Evolutionary conservation across 2,797 vertebrate species (phyloP).

Genomic region (Tokudaia muenninki): DNA sequence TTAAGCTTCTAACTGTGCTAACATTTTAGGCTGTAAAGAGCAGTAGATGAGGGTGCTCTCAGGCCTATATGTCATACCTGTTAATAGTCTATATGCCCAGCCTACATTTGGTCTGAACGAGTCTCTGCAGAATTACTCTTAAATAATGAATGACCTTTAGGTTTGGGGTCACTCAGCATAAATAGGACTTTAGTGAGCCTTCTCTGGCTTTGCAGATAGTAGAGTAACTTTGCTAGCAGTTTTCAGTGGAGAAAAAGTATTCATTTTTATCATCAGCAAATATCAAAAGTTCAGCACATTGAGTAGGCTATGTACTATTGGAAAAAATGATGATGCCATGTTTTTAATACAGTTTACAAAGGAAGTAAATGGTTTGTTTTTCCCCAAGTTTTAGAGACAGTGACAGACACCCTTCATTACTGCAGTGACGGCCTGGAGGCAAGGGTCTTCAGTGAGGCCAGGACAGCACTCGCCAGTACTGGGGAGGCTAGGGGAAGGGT

Average conservation of each 20-base stretch:
- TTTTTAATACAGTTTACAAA: slow-evolving; percentile 36
- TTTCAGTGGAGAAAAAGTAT: slow-evolving; percentile 13
- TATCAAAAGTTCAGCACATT: slow-evolving; percentile 8
- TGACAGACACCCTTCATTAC: slow-evolving; percentile 15
- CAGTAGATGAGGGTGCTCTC: slow-evolving; percentile 27
- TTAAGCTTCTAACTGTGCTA: slow-evolving; percentile 71
- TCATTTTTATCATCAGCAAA: slow-evolving; percentile 48
- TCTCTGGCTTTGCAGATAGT: slow-evolving; percentile 8
- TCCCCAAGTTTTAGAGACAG: slow-evolving; percentile 45
- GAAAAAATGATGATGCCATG: slow-evolving; percentile 20
- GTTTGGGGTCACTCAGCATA: slow-evolving; percentile 8
- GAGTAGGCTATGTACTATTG: slow-evolving; percentile 19
- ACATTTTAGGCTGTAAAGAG: slow-evolving; percentile 67
- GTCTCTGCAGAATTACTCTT: slow-evolving; percentile 20
- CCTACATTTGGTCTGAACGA: not conserved
- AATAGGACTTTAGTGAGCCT: not conserved
- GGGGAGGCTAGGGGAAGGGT: not conserved
- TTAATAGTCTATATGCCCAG: not conserved
- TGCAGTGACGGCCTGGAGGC: not conserved
- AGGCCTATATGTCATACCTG: not conserved
- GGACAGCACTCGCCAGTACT: not conserved
- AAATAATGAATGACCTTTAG: not conserved
- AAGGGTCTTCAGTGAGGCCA: not conserved
- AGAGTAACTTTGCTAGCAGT: not conserved
- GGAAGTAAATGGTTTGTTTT: slow-evolving; percentile 41